phyloP scores from a whole-genome alignment of 2,888 invertebrate genomes.

The Caenorhabditis sp. region DNA sequence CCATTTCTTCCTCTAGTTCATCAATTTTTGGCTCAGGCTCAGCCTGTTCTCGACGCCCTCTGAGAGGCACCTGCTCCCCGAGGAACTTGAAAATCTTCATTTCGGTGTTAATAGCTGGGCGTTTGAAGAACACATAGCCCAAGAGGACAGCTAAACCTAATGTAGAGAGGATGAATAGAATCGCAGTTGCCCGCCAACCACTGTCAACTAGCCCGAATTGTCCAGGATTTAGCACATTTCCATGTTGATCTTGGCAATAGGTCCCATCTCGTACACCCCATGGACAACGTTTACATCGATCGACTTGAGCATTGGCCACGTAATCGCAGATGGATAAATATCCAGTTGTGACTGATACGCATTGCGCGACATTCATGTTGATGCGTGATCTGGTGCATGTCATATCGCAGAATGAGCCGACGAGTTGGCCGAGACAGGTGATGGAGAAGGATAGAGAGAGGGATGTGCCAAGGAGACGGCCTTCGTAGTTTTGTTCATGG shows the following conservation, averaged over 20 bases:
- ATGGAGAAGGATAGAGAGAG: constrained; percentile 57
- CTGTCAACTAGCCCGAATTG: constrained; percentile 57
- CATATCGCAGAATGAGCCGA: constrained; percentile 65
- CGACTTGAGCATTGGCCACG: constrained; percentile 49
- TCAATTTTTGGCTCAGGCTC: no score
- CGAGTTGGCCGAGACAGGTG: constrained; percentile 58
- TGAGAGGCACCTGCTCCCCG: constrained; percentile 27
- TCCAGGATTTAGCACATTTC: constrained; percentile 49
- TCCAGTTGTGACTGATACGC: constrained; percentile 54
- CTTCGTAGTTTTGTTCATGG: constrained; percentile 50
- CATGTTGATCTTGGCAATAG: constrained; percentile 59
- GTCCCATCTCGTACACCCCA: constrained; percentile 64
- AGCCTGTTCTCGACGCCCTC: no score
- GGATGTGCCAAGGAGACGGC: constrained; percentile 58
- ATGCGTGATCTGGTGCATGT: constrained; percentile 53
- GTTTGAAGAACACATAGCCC: constrained; percentile 11
- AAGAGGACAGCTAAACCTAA: constrained; percentile 20
- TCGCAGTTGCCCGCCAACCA: constrained; percentile 54
- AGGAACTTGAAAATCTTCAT: constrained; percentile 15
- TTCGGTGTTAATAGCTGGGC: constrained; percentile 18
- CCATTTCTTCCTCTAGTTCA: no score
- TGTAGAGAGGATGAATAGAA: constrained; percentile 43
- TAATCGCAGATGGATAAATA: constrained; percentile 64
- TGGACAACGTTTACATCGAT: constrained; percentile 65
- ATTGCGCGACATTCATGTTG: constrained; percentile 47